phyloP scores from a whole-genome alignment of 2,113 vertebrate genomes.

The Calyptommatus sinebrachiatus region DNA sequence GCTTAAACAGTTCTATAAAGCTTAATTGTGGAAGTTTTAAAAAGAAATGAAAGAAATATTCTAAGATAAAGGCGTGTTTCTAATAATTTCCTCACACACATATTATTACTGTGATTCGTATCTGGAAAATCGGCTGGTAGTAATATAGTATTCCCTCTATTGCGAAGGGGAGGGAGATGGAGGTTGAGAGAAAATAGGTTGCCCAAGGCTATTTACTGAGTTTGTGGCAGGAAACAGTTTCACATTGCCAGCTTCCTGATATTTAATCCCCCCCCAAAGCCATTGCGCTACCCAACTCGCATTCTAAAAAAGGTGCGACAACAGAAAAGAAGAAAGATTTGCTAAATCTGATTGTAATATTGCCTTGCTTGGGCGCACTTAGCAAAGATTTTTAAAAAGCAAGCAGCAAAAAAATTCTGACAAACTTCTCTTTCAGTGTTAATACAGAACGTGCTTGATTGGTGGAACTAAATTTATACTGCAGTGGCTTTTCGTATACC shows the following conservation, averaged over 20 bases:
- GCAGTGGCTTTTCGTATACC: slow-evolving; percentile 48
- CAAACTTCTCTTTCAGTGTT: slow-evolving; percentile 29
- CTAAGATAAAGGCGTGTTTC: too few species aligned
- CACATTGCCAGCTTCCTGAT: neutral
- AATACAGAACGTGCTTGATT: slow-evolving; percentile 36
- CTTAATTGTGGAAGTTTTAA: too few species aligned
- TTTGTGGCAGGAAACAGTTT: neutral
- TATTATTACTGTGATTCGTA: neutral
- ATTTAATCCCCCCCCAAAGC: neutral
- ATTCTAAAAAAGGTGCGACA: rapidly evolving
- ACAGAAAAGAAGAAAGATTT: rapidly evolving
- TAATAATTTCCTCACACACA: too few species aligned
- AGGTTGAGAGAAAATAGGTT: neutral
- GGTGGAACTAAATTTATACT: slow-evolving; percentile 47
- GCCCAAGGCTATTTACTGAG: neutral
- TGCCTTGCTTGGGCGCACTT: neutral
- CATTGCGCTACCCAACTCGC: neutral
- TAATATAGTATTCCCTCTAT: neutral
- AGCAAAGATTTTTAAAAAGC: neutral
- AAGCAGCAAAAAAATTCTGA: slow-evolving; percentile 12
- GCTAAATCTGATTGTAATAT: slow-evolving; percentile 14
- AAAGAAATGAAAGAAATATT: too few species aligned
- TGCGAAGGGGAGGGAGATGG: neutral
- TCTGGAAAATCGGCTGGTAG: neutral
- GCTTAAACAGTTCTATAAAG: too few species aligned